These are phyloP conservation scores for Hetaerina titia DNA, from an alignment of 2,888 invertebrate species.

Conservation along the genomic window DNA sequence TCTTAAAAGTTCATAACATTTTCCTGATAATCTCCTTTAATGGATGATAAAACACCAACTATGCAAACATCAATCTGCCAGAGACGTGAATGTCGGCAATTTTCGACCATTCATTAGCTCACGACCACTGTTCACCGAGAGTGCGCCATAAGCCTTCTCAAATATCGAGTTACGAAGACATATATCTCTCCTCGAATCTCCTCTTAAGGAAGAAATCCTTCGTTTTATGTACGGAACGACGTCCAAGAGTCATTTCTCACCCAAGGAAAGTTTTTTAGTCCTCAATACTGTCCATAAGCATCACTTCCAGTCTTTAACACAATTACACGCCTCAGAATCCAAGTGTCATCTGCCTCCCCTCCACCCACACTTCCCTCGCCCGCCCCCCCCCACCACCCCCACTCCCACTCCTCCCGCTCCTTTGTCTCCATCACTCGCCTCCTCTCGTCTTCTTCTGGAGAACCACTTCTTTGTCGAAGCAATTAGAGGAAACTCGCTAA, in stretches of 20 bases:
- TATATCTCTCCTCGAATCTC: background rate
- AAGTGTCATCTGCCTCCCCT: background rate
- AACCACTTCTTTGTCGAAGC: conserved; percentile 55
- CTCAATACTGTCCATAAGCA: background rate
- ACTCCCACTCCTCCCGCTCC: background rate
- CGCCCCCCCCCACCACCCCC: background rate
- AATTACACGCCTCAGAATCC: too few species aligned
- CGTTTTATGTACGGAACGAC: background rate
- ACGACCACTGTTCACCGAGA: background rate
- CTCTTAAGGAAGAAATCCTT: background rate
- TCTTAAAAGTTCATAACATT: too few species aligned
- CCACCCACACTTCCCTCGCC: background rate
- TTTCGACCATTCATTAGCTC: background rate
- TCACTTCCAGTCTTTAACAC: background rate
- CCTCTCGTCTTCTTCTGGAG: background rate
- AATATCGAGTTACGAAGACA: background rate
- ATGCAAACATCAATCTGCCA: too few species aligned
- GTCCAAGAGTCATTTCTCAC: background rate
- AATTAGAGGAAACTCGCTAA: conserved; percentile 62
- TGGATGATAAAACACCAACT: too few species aligned
- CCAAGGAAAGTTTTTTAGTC: background rate
- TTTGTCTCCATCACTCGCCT: background rate
- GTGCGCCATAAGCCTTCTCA: background rate
- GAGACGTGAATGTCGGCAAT: background rate
- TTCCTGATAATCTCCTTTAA: too few species aligned